A percentile compares a stretch with the other conserved stretches of the same genome.
Conservation (phyloP, 35 echinoderm and acorn worm genomes). For the Lytechinus variegatus region DNA sequence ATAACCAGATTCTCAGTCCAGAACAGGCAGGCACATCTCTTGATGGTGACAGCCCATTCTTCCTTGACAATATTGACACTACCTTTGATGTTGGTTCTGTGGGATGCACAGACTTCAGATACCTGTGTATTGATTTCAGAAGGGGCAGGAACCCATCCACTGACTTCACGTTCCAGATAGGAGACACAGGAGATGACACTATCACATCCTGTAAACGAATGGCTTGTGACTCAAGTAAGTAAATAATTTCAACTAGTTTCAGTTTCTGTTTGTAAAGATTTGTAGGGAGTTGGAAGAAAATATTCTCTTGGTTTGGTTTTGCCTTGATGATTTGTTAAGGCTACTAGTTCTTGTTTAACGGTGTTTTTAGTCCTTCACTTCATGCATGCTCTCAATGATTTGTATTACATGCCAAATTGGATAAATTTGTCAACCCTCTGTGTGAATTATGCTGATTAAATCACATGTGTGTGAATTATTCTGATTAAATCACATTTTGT, state of each 20-base stretch:
- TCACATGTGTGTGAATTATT: too few relatives aligned
- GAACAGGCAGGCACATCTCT: slow-evolving; percentile 65
- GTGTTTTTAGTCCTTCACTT: too few relatives aligned
- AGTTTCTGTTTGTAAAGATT: too few relatives aligned
- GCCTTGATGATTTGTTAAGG: background rate
- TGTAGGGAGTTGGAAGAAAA: too few relatives aligned
- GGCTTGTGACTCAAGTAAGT: slow-evolving; percentile 78
- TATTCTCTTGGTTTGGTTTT: background rate
- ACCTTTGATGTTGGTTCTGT: slow-evolving; percentile 80
- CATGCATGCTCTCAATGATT: too few relatives aligned
- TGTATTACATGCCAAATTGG: too few relatives aligned
- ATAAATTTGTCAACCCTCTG: too few relatives aligned
- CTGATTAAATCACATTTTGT: too few relatives aligned
- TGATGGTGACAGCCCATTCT: slow-evolving; percentile 42
- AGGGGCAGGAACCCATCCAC: slow-evolving; percentile 74
- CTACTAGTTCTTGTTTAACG: background rate
- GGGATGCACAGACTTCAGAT: slow-evolving; percentile 73
- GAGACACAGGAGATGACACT: slow-evolving; percentile 42
- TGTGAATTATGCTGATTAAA: too few relatives aligned
- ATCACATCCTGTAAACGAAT: slow-evolving; percentile 67
- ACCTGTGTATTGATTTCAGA: slow-evolving; percentile 82
- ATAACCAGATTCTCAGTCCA: slow-evolving; percentile 76
- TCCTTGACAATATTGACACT: slow-evolving; percentile 59
- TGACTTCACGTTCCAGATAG: slow-evolving; percentile 74
- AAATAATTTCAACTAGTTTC: background rate